Conservation (phyloP, 2,113 vertebrate species). For the Myrmophylax atrothorax region DNA sequence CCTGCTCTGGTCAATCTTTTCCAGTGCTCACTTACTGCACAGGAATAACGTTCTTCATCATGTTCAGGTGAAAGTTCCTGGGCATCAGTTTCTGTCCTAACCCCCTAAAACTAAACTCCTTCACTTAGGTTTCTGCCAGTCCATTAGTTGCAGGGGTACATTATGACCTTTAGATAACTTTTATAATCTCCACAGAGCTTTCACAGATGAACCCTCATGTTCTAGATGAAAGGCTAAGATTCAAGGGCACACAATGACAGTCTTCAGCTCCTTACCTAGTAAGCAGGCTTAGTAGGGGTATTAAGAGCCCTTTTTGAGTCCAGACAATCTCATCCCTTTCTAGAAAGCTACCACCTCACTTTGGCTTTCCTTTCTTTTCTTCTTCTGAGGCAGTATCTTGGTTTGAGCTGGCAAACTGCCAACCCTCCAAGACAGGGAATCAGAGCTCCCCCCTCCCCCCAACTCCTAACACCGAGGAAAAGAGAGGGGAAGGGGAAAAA, state of each 20-base stretch:
- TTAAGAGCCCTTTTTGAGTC: neutral
- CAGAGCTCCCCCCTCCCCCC: too few species aligned
- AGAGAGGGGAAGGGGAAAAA: too few species aligned
- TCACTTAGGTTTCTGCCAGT: neutral
- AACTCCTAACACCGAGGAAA: too few species aligned
- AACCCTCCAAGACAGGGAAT: too few species aligned
- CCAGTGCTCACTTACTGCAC: neutral
- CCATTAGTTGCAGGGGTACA: neutral
- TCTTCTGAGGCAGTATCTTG: too few species aligned
- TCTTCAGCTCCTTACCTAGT: neutral
- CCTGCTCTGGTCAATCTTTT: neutral
- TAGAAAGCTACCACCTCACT: neutral
- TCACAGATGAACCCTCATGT: accelerated
- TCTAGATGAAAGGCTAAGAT: neutral
- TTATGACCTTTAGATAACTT: neutral
- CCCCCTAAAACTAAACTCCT: neutral
- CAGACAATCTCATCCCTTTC: neutral
- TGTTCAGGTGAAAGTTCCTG: neutral
- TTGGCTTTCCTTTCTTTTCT: neutral
- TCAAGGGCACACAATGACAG: accelerated
- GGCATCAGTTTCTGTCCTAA: neutral
- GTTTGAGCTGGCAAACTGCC: too few species aligned
- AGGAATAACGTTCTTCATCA: neutral
- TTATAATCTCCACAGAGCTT: neutral
- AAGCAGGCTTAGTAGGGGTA: accelerated